phyloP scores from a whole-genome alignment of 1,140 invertebrate genomes.

The Meloidogyne exigua region DNA sequence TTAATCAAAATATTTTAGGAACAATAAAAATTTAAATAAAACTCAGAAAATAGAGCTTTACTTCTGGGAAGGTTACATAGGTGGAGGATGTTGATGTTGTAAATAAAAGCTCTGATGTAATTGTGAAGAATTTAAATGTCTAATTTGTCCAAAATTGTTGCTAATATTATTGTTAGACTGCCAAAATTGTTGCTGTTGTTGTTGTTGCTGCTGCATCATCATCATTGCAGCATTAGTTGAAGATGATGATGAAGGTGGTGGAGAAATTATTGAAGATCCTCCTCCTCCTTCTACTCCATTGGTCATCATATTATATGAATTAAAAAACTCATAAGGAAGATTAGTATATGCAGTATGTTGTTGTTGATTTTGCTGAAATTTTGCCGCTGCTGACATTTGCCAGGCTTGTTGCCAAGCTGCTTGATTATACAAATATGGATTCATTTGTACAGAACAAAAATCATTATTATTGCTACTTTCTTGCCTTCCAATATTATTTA shows the following conservation, averaged over 20 bases:
- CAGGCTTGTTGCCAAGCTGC: constrained; percentile 18
- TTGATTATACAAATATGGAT: constrained; percentile 25
- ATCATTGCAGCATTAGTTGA: neutral
- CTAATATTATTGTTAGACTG: neutral
- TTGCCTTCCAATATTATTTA: neutral
- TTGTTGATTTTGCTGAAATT: neutral
- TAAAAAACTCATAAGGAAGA: neutral
- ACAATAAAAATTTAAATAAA: too few relatives aligned
- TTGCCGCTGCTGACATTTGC: constrained; percentile 24
- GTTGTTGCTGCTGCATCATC: neutral
- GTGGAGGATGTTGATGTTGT: neutral
- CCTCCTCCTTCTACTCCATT: neutral
- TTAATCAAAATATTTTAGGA: too few relatives aligned
- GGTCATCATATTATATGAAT: neutral
- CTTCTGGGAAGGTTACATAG: neutral
- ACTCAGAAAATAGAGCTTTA: neutral
- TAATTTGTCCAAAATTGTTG: neutral
- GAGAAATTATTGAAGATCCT: neutral
- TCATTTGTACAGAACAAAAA: constrained; percentile 11
- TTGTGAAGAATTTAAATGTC: neutral
- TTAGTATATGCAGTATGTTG: neutral
- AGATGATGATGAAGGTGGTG: neutral
- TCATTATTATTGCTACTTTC: neutral
- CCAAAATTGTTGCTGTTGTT: neutral
- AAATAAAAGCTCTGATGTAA: neutral